phyloP scores from a whole-genome alignment of 1,140 invertebrate species.

The Orius insidiosus region DNA sequence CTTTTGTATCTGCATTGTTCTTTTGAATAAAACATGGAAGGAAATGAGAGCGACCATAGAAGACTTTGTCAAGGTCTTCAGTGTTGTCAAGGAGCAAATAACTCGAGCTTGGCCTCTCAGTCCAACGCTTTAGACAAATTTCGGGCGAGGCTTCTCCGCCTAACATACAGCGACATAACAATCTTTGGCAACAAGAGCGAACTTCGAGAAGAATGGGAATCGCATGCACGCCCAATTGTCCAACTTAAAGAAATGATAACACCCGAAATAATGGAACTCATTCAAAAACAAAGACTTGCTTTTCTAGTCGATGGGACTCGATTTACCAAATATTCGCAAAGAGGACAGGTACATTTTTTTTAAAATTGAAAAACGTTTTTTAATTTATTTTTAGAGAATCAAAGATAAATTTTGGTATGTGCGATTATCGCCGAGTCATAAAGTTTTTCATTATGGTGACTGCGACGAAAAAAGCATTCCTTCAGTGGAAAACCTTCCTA shows the following conservation, averaged over 20 bases:
- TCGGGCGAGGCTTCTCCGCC: constrained; percentile 48
- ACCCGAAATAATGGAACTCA: constrained; percentile 78
- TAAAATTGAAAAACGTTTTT: background rate
- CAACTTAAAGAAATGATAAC: constrained; percentile 81
- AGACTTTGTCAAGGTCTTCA: constrained; percentile 88
- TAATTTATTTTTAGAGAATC: constrained; percentile 37
- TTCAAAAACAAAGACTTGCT: constrained; percentile 75
- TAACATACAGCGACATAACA: constrained; percentile 86
- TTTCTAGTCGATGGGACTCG: constrained; percentile 79
- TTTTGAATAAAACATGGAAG: constrained; percentile 94
- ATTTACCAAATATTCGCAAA: constrained; percentile 76
- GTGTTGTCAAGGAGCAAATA: constrained; percentile 86
- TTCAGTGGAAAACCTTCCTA: constrained; percentile 68
- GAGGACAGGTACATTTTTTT: constrained; percentile 49
- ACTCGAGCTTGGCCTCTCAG: constrained; percentile 53
- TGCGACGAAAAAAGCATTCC: constrained; percentile 83
- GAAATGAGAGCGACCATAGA: constrained; percentile 92
- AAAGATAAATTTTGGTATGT: constrained; percentile 96
- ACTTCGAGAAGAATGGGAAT: constrained; percentile 82
- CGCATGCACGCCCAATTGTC: constrained; percentile 72
- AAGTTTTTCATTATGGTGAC: constrained; percentile 89
- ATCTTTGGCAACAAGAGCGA: constrained; percentile 78
- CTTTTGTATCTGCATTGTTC: constrained; percentile 80
- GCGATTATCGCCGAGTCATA: constrained; percentile 80
- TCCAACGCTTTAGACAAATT: constrained; percentile 67